Percentiles rank a stretch among this genome's conserved stretches.
phyloP scores from a whole-genome alignment of 2,888 invertebrate genomes.

The Trichogramma dendrolimi region DNA sequence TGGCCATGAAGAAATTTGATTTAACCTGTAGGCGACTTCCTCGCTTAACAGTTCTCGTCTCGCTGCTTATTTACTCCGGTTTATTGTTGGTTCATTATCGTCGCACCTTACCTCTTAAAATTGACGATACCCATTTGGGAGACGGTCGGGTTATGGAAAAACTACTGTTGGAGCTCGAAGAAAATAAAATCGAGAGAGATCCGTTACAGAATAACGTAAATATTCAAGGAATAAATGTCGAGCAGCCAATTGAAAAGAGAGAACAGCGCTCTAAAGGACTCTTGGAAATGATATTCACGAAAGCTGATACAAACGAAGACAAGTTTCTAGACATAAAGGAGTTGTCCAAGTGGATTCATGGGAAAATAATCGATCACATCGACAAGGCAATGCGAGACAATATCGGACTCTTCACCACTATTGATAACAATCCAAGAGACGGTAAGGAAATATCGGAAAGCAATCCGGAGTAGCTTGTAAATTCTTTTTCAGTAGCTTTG shows the following conservation, averaged over 20 bases:
- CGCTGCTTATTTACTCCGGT: conserved; percentile 42
- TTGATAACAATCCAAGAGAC: conserved; percentile 65
- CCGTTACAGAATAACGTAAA: conserved; percentile 17
- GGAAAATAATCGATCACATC: conserved; percentile 67
- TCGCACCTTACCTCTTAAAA: conserved; percentile 40
- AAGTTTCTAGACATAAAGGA: conserved; percentile 60
- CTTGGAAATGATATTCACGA: conserved; percentile 48
- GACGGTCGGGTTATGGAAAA: conserved; percentile 33
- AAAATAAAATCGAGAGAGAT: conserved; percentile 20
- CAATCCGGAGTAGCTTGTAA: not conserved
- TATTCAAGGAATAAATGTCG: conserved; percentile 12
- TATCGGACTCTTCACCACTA: conserved; percentile 62
- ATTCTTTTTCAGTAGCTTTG: not conserved
- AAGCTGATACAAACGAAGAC: conserved; percentile 62
- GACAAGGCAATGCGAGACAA: conserved; percentile 65
- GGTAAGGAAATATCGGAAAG: conserved; percentile 47
- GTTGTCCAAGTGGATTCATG: conserved; percentile 64
- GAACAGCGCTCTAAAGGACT: conserved; percentile 36
- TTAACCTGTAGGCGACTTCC: conserved; percentile 23
- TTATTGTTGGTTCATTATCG: conserved; percentile 42
- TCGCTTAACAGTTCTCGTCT: conserved; percentile 44
- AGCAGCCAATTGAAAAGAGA: too few relatives aligned
- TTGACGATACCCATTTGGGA: conserved; percentile 23
- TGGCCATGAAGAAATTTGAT: conserved; percentile 14
- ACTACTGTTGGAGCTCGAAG: conserved; percentile 41